Base-by-base conservation (phyloP, 2,888 invertebrate species). In the Lumbricus terrestris region DNA sequence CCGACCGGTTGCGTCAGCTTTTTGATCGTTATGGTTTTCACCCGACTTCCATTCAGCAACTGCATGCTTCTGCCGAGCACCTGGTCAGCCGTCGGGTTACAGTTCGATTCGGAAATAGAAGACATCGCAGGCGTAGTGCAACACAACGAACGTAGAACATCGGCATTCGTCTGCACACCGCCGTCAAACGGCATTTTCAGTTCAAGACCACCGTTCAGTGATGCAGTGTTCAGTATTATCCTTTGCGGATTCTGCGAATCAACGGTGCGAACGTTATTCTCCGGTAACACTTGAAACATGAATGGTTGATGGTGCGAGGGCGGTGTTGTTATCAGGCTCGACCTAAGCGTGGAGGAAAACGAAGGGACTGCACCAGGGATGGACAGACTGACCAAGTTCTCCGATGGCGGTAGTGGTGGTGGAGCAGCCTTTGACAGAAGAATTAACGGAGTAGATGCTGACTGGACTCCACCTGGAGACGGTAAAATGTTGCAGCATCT, bases 1-100 rank as follows among this genome's bases (percentile, higher is more conserved):
- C 85, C 34, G 23, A 37, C 34, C 37, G 34, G 33, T 35, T 16
- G 85, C 23, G 35, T 33, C 20, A 85, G 29, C 37, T 85, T 85
- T 23, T 85, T 85, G 37, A 85, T 85, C 20, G 85, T 85, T 29
- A 85, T 85, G 35, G 37, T 85, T 23, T 85, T 85, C 85, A 85
- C 37, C 85, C 23, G 34, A 16, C 85, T 85, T 29, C 85, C 85
- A 11, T 85, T 85, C 85, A 85, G 20, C 37, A 85, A 35, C 23
- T 35, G 34, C 0, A 35, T 23, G 37, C 37, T 85, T 35, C 18
- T 85, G 13, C 85, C n/a, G 11, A 85, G 34, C 23, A 33, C 34
- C 85, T 85, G 34, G 37, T 34, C 85, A 35, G 18, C 23, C 37
- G n/a, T 29, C 13, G 20, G 34, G 85, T 34, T 35, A 85, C 85